Percentiles rank a stretch among this genome's conserved stretches.
Evolutionary conservation across 2,888 invertebrate genomes (phyloP).

Genomic region (Plusia festucae): DNA sequence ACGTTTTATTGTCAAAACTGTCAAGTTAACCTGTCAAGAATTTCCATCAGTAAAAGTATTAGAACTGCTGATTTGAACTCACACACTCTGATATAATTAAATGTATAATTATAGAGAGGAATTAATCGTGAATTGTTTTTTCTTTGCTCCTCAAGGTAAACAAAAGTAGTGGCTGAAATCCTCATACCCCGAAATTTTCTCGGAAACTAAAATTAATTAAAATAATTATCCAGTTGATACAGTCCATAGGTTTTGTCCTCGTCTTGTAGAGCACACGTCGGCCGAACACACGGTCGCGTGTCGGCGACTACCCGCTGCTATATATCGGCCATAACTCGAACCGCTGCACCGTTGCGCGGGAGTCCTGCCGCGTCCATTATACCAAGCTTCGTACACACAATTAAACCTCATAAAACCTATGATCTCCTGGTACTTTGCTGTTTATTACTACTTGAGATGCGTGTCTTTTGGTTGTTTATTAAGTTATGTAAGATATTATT

Average conservation of each 20-base stretch:
- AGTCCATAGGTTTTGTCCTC: conserved; percentile 37
- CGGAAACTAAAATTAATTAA: neutral
- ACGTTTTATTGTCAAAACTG: no score
- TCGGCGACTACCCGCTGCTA: conserved; percentile 65
- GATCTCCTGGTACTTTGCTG: conserved; percentile 67
- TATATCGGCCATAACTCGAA: conserved; percentile 70
- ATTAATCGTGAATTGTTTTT: no score
- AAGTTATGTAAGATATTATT: conserved; percentile 34
- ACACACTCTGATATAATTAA: no score
- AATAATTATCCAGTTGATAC: conserved; percentile 1
- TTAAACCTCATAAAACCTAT: conserved; percentile 75
- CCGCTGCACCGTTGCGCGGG: conserved; percentile 67
- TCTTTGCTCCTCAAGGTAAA: no score
- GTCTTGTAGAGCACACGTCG: conserved; percentile 63
- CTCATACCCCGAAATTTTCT: neutral
- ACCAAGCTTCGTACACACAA: conserved; percentile 69
- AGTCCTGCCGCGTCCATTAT: conserved; percentile 76
- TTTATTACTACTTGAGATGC: conserved; percentile 52
- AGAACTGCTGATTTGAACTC: no score
- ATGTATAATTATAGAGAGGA: no score
- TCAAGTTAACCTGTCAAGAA: no score
- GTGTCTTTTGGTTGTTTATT: conserved; percentile 38
- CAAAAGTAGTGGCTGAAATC: neutral
- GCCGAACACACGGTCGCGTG: conserved; percentile 67
- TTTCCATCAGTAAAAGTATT: no score